Conservation (phyloP, 2,797 vertebrate genomes). For the Sebastes flavidus region DNA sequence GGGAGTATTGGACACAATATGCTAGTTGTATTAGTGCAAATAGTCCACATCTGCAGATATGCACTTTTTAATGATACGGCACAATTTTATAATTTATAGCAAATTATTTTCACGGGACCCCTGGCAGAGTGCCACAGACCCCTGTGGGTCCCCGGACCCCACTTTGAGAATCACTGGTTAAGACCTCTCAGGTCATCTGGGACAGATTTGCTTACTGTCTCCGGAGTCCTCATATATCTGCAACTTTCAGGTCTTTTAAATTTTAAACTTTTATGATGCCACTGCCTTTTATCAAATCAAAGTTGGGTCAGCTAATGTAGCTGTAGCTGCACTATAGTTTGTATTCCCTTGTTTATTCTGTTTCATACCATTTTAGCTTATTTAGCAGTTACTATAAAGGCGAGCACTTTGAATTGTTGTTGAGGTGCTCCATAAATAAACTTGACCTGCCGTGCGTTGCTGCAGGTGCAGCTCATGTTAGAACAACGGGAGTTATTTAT, state of each 20-base stretch:
- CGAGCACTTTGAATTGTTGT: background rate
- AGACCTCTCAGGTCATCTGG: background rate
- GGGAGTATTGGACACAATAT: no score
- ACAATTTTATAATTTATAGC: no score
- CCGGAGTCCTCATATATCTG: background rate
- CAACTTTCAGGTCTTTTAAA: background rate
- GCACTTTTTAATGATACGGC: no score
- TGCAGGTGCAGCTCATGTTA: constrained; percentile 1
- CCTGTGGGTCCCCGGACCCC: no score
- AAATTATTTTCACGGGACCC: no score
- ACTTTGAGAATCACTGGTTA: no score
- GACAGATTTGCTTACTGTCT: background rate
- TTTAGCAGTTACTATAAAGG: background rate
- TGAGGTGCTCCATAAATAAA: background rate
- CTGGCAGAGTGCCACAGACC: no score
- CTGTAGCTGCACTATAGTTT: background rate
- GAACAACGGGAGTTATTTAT: background rate
- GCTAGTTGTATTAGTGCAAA: no score
- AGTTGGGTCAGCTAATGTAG: background rate
- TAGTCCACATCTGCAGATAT: no score
- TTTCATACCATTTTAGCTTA: background rate
- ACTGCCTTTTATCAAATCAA: background rate
- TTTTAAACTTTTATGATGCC: background rate
- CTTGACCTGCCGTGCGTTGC: background rate
- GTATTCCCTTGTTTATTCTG: background rate